A percentile compares a stretch with the other conserved stretches of the same genome.
Conservation (phyloP, 2,888 invertebrate species). For the Steinernema carpocapsae region DNA sequence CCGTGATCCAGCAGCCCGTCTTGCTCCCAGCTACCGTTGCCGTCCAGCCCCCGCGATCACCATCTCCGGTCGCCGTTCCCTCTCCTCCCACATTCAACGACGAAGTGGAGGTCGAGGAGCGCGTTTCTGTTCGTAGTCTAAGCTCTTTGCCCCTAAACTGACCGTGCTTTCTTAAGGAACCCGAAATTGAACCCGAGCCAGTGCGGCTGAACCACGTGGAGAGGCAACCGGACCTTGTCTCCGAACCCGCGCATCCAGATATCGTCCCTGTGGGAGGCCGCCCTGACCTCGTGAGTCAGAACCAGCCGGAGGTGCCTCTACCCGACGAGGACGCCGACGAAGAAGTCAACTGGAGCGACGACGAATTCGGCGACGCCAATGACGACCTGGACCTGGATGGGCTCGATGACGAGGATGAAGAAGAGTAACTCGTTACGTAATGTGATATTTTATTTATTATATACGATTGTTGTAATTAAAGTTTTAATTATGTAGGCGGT, state of each 20-base stretch:
- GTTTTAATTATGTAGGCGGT: background rate
- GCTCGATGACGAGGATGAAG: slow-evolving; percentile 59
- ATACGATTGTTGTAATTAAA: background rate
- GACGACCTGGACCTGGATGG: slow-evolving; percentile 63
- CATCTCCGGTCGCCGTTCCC: too few species aligned
- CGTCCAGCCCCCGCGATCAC: too few species aligned
- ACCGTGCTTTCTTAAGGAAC: background rate
- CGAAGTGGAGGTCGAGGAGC: background rate
- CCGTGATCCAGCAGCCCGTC: slow-evolving; percentile 33
- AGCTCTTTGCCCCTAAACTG: background rate
- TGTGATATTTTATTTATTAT: background rate
- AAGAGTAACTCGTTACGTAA: slow-evolving; percentile 45
- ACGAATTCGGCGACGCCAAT: slow-evolving; percentile 57
- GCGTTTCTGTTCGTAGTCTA: background rate
- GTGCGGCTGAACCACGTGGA: slow-evolving; percentile 6
- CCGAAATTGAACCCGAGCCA: background rate
- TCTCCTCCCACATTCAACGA: slow-evolving; percentile 36
- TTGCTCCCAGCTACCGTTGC: background rate
- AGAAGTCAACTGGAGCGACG: slow-evolving; percentile 53
- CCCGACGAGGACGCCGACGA: slow-evolving; percentile 47
- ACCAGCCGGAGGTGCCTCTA: slow-evolving; percentile 36
- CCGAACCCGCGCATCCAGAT: slow-evolving; percentile 45
- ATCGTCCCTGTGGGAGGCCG: slow-evolving; percentile 45
- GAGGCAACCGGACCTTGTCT: slow-evolving; percentile 32
- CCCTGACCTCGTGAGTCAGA: slow-evolving; percentile 43